phyloP scores from a whole-genome alignment of 2,888 invertebrate species.

The Lagria hirta region DNA sequence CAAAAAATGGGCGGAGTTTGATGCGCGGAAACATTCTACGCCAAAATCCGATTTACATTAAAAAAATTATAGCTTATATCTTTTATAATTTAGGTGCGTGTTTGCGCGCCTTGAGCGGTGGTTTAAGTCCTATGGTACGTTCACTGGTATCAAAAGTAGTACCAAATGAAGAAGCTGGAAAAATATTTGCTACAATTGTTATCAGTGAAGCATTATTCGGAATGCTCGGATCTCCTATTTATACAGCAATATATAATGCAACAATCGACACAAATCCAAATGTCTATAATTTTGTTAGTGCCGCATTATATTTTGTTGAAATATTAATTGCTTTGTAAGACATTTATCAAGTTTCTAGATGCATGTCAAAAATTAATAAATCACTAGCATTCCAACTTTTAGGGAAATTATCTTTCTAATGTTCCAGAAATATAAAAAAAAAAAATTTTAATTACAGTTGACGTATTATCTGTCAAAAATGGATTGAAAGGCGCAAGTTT shows the following conservation, averaged over 20 bases:
- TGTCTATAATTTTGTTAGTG: slow-evolving; percentile 60
- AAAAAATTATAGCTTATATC: background rate
- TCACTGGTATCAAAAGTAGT: slow-evolving; percentile 64
- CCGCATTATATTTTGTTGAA: slow-evolving; percentile 53
- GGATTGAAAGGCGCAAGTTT: no score
- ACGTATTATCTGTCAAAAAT: no score
- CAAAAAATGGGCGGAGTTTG: slow-evolving; percentile 7
- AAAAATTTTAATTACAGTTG: no score
- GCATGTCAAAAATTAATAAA: no score
- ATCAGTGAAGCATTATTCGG: slow-evolving; percentile 66
- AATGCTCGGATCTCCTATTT: slow-evolving; percentile 63
- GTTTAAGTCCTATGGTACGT: slow-evolving; percentile 61
- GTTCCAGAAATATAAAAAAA: no score
- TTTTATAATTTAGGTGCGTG: slow-evolving; percentile 51
- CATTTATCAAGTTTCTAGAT: no score
- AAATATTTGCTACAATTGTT: slow-evolving; percentile 67
- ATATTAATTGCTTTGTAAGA: slow-evolving; percentile 52
- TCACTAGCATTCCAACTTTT: no score
- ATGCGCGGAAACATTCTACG: no score
- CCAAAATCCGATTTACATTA: no score
- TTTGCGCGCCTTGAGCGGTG: slow-evolving; percentile 57
- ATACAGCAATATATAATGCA: slow-evolving; percentile 63
- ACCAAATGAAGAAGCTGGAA: slow-evolving; percentile 61
- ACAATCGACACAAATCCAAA: slow-evolving; percentile 62
- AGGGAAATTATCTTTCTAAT: no score